phyloP scores from a whole-genome alignment of 2,797 vertebrate genomes.

The Carcharodon carcharias region DNA sequence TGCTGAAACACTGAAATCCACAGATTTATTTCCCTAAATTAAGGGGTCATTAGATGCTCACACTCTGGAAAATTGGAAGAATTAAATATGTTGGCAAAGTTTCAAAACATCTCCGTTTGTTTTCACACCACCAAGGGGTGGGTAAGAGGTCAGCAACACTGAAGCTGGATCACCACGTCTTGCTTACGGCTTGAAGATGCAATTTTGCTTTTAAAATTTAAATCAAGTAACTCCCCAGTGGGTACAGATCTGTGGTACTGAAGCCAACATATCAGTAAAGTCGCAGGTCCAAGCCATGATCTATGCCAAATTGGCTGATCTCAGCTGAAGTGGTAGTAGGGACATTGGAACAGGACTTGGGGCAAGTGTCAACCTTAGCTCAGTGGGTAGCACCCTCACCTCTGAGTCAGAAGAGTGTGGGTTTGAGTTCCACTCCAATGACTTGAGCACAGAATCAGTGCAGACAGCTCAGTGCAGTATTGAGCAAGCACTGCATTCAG shows the following conservation, averaged over 20 bases:
- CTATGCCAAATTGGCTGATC: not conserved
- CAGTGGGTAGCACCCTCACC: not conserved
- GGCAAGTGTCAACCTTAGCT: not conserved
- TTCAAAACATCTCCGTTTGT: not conserved
- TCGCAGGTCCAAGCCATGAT: not conserved
- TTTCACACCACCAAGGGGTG: not conserved
- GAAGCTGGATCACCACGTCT: not conserved
- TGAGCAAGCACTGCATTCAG: too few species aligned
- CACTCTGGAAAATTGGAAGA: conserved; percentile 7
- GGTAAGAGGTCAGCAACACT: not conserved
- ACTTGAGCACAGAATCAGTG: not conserved
- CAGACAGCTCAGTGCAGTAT: too few species aligned
- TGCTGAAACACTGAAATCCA: not conserved
- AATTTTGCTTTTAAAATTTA: not conserved
- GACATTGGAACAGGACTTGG: not conserved
- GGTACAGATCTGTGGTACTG: not conserved
- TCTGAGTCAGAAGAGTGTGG: not conserved
- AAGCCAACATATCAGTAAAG: not conserved
- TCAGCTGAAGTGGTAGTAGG: not conserved
- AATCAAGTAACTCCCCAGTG: not conserved
- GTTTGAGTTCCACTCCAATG: not conserved
- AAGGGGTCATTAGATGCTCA: not conserved
- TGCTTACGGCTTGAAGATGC: not conserved
- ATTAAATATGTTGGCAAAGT: conserved; percentile 17
- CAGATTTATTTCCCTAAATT: conserved; percentile 12